These are phyloP conservation scores for Crypturellus tataupa DNA, from an alignment of 2,797 vertebrate genomes.

Conservation along the genomic window DNA sequence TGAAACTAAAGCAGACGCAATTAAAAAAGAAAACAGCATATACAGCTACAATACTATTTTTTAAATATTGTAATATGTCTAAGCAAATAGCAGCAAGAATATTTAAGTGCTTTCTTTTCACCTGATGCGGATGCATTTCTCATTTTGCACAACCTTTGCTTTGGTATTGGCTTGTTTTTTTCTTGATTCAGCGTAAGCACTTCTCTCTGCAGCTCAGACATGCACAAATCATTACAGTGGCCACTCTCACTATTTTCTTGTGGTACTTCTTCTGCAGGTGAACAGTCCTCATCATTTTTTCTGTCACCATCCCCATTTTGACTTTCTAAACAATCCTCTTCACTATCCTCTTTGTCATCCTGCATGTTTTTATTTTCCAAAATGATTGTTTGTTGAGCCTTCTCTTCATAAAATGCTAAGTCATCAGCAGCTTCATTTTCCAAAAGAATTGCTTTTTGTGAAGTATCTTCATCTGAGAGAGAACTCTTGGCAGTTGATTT, in stretches of 20 bases:
- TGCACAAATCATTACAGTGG: background rate
- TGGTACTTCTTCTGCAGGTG: background rate
- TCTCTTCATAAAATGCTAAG: conserved; percentile 85
- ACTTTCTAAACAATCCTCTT: conserved; percentile 77
- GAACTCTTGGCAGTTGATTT: conserved; percentile 27
- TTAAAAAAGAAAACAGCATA: background rate
- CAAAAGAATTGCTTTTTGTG: background rate
- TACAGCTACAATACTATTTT: background rate
- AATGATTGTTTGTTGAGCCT: conserved; percentile 82
- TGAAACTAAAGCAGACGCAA: background rate
- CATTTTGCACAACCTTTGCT: conserved; percentile 58
- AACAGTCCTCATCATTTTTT: conserved; percentile 8
- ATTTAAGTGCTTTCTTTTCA: conserved; percentile 27
- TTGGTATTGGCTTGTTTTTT: conserved; percentile 69
- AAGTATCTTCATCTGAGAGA: background rate
- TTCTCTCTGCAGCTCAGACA: background rate
- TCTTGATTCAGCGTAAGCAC: conserved; percentile 13
- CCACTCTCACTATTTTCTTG: background rate
- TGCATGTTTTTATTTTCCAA: conserved; percentile 80
- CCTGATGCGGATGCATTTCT: conserved; percentile 62
- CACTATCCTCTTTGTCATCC: conserved; percentile 20
- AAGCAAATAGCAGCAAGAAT: background rate
- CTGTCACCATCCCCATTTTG: conserved; percentile 45
- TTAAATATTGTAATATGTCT: background rate
- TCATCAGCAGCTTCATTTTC: conserved; percentile 76